Evolutionary conservation across 1,140 invertebrate genomes (phyloP), one percentile per base, ranked within the genome.

Genomic region (Philopotamus ludificatus): DNA sequence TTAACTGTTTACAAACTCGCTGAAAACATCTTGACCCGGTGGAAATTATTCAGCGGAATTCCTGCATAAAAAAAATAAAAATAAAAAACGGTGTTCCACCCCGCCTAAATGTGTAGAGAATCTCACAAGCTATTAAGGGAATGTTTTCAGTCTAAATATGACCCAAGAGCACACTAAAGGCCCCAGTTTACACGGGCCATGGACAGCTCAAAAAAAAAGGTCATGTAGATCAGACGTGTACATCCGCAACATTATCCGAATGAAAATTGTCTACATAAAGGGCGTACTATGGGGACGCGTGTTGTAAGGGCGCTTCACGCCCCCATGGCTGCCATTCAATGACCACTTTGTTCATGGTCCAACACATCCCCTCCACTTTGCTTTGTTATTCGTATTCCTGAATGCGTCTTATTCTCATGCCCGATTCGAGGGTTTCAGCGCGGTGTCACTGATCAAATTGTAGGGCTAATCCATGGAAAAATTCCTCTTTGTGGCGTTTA

Each of bases 71-170:
- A 34, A 34, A 34, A n/a, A n/a, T n/a, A n/a, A n/a, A n/a, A n/a
- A n/a, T n/a, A n/a, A n/a, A n/a, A 34, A 34, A 12, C 16, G 15
- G 1, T 18, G 10, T 21, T 49, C 47, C 3, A 10, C 47, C 2
- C 22, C 22, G 2, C 22, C 22, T 49, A 21, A 49, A 49, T 21
- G 3, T 49, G 22, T 2, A 49, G 47, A 18, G 16, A 53, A 25
- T 53, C 22, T 53, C n/a, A 23, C 22, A 53, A 53, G 22, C 18
- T n/a, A 53, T 53, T 53, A 53, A 53, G 23, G 22, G 12, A 26
- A 53, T 25, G 22, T 53, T 53, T 53, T 53, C 50, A 22, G 21
- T 16, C 18, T 16, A 53, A 53, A 53, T 25, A 53, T 53, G 22
- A 53, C 50, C 22, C 50, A 16, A 26, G 22, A 53, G 9, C 8